Evolutionary conservation across 2,797 vertebrate species (phyloP).

Genomic region (Anguilla pacifica): DNA sequence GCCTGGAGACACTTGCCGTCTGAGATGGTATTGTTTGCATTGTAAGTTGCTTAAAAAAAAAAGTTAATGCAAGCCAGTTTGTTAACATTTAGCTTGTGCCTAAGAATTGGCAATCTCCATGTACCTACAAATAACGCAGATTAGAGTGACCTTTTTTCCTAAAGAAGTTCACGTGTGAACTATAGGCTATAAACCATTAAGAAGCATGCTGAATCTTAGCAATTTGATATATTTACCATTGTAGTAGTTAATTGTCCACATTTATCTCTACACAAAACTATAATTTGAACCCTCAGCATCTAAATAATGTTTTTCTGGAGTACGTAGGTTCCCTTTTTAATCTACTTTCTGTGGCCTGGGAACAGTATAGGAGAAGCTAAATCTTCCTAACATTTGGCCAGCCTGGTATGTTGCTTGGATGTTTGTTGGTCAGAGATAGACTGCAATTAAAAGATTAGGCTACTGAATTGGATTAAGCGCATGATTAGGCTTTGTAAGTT

Average conservation of each 20-base stretch:
- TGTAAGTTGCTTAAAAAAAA: neutral
- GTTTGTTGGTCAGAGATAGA: constrained; percentile 7
- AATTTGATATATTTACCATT: constrained; percentile 1
- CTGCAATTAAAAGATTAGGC: constrained; percentile 33
- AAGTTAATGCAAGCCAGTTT: neutral
- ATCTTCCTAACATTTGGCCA: constrained; percentile 30
- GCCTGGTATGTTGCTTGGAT: constrained; percentile 30
- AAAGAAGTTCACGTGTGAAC: neutral
- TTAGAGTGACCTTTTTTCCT: neutral
- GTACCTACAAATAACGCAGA: neutral
- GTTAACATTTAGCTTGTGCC: neutral
- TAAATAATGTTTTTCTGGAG: constrained; percentile 2
- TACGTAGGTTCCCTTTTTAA: constrained; percentile 7
- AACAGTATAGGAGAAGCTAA: constrained; percentile 8
- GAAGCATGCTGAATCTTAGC: neutral
- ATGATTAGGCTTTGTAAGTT: constrained; percentile 14
- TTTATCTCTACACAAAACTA: neutral
- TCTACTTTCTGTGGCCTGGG: constrained; percentile 9
- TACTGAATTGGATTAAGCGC: constrained; percentile 6
- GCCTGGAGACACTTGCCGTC: too few species aligned
- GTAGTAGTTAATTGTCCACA: constrained; percentile 18
- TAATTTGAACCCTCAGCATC: constrained; percentile 19
- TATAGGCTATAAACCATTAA: neutral
- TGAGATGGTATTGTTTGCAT: neutral
- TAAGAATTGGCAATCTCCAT: neutral